phyloP scores from a whole-genome alignment of 37 sponge, comb jelly and placozoan genomes.

The Cliona cf. orientalis region DNA sequence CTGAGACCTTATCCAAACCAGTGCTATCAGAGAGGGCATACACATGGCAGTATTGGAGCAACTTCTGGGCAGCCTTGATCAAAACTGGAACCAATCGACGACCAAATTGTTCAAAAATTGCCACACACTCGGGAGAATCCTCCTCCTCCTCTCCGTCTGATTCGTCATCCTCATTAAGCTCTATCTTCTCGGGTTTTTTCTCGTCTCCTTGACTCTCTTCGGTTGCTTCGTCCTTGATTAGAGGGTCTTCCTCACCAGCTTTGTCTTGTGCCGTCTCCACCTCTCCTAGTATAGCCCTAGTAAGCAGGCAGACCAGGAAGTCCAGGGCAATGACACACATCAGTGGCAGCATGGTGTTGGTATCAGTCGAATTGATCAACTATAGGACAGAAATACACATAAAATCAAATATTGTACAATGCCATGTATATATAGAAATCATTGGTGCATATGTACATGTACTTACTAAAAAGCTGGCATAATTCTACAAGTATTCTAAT shows the following conservation, averaged over 20 bases:
- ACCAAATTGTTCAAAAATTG: background rate
- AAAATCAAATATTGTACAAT: too few relatives aligned
- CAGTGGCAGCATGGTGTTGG: slow-evolving; percentile 31
- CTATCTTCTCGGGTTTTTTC: slow-evolving; percentile 7
- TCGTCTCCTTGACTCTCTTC: slow-evolving; percentile 7
- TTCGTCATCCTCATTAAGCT: background rate
- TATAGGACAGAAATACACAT: too few relatives aligned
- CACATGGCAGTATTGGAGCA: slow-evolving; percentile 26
- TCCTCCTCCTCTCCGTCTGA: slow-evolving; percentile 20
- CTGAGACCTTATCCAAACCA: background rate
- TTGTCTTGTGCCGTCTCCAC: background rate
- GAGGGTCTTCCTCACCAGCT: background rate
- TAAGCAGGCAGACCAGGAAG: slow-evolving; percentile 51
- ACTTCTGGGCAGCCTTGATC: slow-evolving; percentile 21
- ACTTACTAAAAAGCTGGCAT: background rate
- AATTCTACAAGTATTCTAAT: background rate
- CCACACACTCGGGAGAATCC: background rate
- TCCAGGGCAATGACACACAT: slow-evolving; percentile 39
- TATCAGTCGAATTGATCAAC: slow-evolving; percentile 1
- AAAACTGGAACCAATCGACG: slow-evolving; percentile 24
- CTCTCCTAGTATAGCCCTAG: slow-evolving; percentile 15
- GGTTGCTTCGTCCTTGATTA: background rate
- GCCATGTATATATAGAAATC: too few relatives aligned
- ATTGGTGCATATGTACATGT: background rate
- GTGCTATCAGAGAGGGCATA: slow-evolving; percentile 4